A percentile compares a stretch with the other conserved stretches of the same genome.
Conservation (phyloP, 2,113 vertebrate genomes). For the Lepus europaeus region DNA sequence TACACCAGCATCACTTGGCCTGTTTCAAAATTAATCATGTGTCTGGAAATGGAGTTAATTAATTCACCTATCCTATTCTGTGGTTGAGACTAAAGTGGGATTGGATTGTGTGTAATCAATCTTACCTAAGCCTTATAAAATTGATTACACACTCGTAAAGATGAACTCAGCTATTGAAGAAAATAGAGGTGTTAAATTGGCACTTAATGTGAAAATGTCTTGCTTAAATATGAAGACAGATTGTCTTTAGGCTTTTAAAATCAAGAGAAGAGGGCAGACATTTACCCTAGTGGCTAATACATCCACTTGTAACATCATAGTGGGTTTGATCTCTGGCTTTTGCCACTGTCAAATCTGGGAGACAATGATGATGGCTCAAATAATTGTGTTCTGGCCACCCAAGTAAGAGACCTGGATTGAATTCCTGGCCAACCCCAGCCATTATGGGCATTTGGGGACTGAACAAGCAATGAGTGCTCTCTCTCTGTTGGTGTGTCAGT, state of each 20-base stretch:
- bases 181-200: background rate
- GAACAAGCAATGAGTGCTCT: too few relatives aligned
- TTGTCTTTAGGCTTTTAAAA: background rate
- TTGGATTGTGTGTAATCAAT: background rate
- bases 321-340: too few relatives aligned
- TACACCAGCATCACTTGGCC: background rate
- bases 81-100: background rate
- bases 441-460: too few relatives aligned
- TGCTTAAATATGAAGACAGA: background rate
- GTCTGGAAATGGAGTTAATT: background rate
- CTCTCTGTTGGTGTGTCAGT: too few relatives aligned
- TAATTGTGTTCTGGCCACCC: too few relatives aligned
- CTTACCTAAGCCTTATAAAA: background rate
- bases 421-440: too few relatives aligned
- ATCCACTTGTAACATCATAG: too few relatives aligned
- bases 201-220: background rate
- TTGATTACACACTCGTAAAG: background rate
- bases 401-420: too few relatives aligned
- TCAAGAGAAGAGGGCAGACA: too few relatives aligned
- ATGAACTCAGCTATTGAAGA: background rate
- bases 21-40: background rate
- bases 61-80: background rate
- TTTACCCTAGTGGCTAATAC: too few relatives aligned
- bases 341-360: too few relatives aligned
- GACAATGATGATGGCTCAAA: too few relatives aligned